Base-by-base conservation (phyloP, 2,888 invertebrate genomes). In the Crepidodera aurea region DNA sequence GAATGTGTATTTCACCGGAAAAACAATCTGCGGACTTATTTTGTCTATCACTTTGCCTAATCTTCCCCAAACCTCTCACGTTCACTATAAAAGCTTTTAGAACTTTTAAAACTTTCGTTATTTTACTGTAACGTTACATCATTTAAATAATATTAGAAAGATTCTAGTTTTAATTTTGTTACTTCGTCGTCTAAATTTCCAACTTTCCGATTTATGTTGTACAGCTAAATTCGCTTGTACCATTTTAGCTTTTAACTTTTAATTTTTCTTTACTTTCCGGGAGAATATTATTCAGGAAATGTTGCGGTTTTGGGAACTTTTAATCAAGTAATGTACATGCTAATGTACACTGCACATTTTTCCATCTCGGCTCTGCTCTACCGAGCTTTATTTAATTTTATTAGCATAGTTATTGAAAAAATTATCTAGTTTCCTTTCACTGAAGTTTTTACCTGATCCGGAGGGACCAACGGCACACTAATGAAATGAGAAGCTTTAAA, bases 81-180 rank as follows among this genome's bases (percentile, higher is more conserved):
- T 69, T 65, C 61, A 62, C 67, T 68, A 64, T 71, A 71, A 72
- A 72, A 70, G 72, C 71, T 70, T 70, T 69, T 62, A 64, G 57
- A 68, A 70, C 68, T 70, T 70, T 66, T 61, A 65, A 68, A 68
- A 60, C 62, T 66, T 62, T 54, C 62, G 63, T 69, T 64, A 67
- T 69, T 68, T 65, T 51, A 51, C 62, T 61, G 53, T 55, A 51
- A 48, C 63, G 53, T 60, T 40, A 59, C 67, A 61, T 67, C 65
- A 67, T 67, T 67, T 65, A 67, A 67, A 67, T 64, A 67, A 62
- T 67, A 63, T 62, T 61, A 51, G 51, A 46, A 48, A 53, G 58
- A 60, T 63, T 55, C 55, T 48, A 53, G 63, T 60, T 67, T 63
- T 65, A 65, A 67, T 63, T 65, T 62, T 54, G 46, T 42, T 27